Base-by-base conservation (phyloP, 2,888 invertebrate genomes). In the Aspidiotus destructor region DNA sequence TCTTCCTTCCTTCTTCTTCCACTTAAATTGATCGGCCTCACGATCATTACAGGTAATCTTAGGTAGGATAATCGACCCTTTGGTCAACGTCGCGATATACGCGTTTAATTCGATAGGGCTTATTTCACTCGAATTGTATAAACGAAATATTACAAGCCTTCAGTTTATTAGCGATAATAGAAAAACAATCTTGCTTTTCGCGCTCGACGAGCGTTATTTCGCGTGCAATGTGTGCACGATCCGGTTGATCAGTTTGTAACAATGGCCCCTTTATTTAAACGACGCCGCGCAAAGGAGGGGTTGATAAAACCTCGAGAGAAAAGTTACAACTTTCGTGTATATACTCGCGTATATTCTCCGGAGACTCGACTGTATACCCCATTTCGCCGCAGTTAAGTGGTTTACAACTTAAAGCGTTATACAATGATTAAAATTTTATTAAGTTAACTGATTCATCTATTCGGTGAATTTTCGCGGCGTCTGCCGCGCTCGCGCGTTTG, bases 391-490 rank as follows among this genome's bases (percentile, higher is more conserved):
- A 67, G 67, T 67, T 67, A 67, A 67, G 67, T 67, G 67, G 67
- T 67, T 67, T 67, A 67, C 67, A 67, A 67, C 58, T 67, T 67
- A 67, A 67, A 67, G 67, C 67, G 67, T 67, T 67, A 67, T 67
- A 67, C 67, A 67, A 67, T 67, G 67, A 67, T 67, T 67, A 67
- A 67, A 67, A 67, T 67, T 67, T 67, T 67, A 67, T 67, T 67
- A 67, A 67, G 67, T 67, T 67, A 67, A 67, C 67, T 67, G 67
- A 67, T 67, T 67, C 67, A 67, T 67, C 67, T 67, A 67, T 67
- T 60, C 67, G 67, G 67, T 58, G 60, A 60, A 67, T 67, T 58
- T 67, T 67, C 60, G 16, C 58, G 28, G 13, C 40, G 55, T 54
- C 57, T n/a, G 41, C 44, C 17, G 28, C 60, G 48, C 58, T 60